These are phyloP conservation scores for Uloborus diversus DNA, from an alignment of 1,140 invertebrate genomes.

Conservation along the genomic window DNA sequence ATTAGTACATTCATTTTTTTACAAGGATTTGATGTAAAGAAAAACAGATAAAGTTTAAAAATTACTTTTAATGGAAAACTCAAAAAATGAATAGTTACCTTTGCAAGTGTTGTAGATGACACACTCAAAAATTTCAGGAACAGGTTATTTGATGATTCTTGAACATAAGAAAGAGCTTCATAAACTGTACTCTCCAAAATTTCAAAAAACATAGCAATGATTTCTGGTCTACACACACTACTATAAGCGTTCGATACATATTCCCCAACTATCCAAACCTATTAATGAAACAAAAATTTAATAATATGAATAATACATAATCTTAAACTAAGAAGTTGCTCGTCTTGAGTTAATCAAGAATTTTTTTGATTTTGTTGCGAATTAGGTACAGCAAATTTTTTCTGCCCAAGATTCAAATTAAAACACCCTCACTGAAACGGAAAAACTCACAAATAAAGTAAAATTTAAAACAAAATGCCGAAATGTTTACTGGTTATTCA, in stretches of 20 bases:
- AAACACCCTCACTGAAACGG: background rate
- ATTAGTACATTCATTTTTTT: too few species aligned
- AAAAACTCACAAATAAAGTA: too few species aligned
- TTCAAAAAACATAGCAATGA: constrained; percentile 46
- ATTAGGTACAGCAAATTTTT: too few species aligned
- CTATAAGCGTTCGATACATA: constrained; percentile 34
- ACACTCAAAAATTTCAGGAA: constrained; percentile 46
- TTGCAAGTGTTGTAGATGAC: constrained; percentile 27
- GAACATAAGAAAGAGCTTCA: constrained; percentile 33
- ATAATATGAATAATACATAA: too few species aligned
- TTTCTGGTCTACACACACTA: constrained; percentile 35
- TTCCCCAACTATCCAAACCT: constrained; percentile 50
- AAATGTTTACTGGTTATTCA: too few species aligned
- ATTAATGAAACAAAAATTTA: constrained; percentile 7
- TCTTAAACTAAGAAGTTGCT: too few species aligned
- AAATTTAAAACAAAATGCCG: too few species aligned
- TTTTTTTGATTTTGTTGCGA: too few species aligned
- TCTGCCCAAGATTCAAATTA: too few species aligned
- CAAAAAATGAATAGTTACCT: background rate
- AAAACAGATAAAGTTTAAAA: background rate
- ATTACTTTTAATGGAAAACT: background rate
- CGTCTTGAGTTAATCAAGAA: too few species aligned
- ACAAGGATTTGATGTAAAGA: too few species aligned
- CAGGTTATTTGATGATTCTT: constrained; percentile 12
- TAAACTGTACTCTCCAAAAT: constrained; percentile 35